Evolutionary conservation across 2,113 vertebrate species (phyloP).

Genomic region (Ifrita kowaldi): DNA sequence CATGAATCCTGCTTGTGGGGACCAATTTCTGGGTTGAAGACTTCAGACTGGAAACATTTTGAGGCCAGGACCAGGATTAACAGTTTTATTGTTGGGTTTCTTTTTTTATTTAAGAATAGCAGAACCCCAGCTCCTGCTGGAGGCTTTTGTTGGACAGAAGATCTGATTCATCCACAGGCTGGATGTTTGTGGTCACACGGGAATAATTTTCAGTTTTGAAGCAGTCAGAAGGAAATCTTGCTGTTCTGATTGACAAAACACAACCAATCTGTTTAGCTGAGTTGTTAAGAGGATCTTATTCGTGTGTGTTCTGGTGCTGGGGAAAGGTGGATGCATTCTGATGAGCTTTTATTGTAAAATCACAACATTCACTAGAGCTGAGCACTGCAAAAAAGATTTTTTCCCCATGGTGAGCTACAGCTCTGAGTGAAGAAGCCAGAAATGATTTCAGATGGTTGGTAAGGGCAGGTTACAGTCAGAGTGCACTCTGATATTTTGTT

Average conservation of each 20-base stretch:
- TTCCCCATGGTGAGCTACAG: background rate
- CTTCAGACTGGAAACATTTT: background rate
- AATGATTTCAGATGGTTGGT: background rate
- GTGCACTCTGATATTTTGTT: background rate
- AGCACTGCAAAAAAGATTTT: background rate
- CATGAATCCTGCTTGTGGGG: background rate
- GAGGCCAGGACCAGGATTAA: background rate
- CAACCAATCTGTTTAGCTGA: background rate
- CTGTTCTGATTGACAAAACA: background rate
- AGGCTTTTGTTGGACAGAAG: background rate
- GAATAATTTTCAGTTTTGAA: background rate
- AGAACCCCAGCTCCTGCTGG: background rate
- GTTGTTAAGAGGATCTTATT: background rate
- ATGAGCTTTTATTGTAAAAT: background rate
- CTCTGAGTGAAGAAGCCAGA: background rate
- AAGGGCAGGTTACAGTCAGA: background rate
- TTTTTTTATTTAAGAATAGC: background rate
- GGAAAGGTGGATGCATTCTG: background rate
- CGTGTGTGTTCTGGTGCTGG: background rate
- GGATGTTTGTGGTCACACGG: constrained; percentile 9
- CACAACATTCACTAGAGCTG: background rate
- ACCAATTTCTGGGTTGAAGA: background rate
- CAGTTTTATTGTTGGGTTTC: background rate
- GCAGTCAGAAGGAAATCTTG: background rate
- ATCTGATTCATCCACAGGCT: constrained; percentile 1